Conservation (phyloP, 1,140 invertebrate species). For the Drosophila punjabiensis region DNA sequence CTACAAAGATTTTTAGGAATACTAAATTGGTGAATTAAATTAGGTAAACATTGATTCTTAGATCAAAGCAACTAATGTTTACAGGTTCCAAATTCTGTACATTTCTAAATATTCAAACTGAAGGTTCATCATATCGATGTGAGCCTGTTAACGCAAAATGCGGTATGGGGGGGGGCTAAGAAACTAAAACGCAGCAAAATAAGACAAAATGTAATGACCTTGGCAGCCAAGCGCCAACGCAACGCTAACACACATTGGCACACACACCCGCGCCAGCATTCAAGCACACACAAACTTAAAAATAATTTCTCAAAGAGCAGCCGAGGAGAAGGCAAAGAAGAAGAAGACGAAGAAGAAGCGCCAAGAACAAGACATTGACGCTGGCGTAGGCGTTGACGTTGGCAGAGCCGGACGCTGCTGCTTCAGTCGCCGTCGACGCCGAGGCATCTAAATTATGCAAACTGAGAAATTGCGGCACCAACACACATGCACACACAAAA, state of each 20-base stretch:
- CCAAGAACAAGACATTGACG: constrained; percentile 63
- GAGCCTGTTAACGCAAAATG: constrained; percentile 12
- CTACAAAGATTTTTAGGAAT: no score
- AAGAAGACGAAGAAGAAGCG: constrained; percentile 43
- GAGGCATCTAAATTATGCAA: constrained; percentile 75
- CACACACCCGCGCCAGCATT: constrained; percentile 29
- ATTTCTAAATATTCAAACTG: background rate
- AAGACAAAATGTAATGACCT: constrained; percentile 81
- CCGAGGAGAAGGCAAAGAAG: constrained; percentile 26
- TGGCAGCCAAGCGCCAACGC: constrained; percentile 56
- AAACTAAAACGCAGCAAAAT: constrained; percentile 62
- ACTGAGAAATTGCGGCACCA: constrained; percentile 57
- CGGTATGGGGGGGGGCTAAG: background rate
- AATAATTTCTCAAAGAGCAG: constrained; percentile 78
- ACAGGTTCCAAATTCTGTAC: background rate
- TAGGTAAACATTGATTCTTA: background rate
- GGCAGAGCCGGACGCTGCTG: constrained; percentile 14
- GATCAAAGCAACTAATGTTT: background rate
- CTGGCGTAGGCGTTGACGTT: constrained; percentile 53
- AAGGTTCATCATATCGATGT: background rate
- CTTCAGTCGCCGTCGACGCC: constrained; percentile 9
- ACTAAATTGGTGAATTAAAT: no score
- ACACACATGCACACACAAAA: constrained; percentile 13
- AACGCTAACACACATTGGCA: constrained; percentile 46
- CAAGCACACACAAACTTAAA: constrained; percentile 74